These are phyloP conservation scores for Agriopis marginaria DNA, from an alignment of 2,888 invertebrate species.

Conservation along the genomic window DNA sequence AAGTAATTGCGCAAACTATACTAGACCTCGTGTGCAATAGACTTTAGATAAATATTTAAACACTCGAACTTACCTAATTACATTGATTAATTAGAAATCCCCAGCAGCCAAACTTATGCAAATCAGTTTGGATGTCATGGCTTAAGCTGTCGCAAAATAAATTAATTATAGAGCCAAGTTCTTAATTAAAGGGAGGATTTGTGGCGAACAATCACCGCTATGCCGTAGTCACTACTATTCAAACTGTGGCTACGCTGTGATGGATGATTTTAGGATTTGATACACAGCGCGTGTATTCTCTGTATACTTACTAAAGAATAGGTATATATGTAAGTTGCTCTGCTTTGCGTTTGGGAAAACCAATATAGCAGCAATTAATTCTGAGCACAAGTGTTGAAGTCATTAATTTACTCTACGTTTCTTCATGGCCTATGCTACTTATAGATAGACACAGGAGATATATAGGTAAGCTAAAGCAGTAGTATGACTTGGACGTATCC, in stretches of 20 bases:
- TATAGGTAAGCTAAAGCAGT: too few relatives aligned
- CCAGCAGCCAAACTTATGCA: constrained; percentile 23
- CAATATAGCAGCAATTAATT: constrained; percentile 15
- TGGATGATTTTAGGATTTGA: constrained; percentile 46
- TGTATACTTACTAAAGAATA: background rate
- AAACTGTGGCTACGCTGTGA: constrained; percentile 38
- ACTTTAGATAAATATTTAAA: background rate
- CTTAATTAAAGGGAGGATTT: constrained; percentile 54
- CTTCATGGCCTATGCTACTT: background rate
- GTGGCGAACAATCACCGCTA: constrained; percentile 35
- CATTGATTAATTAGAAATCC: constrained; percentile 3
- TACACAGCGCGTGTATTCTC: constrained; percentile 12
- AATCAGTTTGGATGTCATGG: constrained; percentile 38
- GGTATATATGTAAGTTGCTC: background rate
- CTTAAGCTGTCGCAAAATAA: constrained; percentile 51
- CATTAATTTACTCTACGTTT: background rate
- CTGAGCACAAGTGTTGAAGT: constrained; percentile 7
- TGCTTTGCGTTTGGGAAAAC: constrained; percentile 4
- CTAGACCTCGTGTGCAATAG: background rate
- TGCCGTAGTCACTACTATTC: constrained; percentile 3
- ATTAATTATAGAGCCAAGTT: constrained; percentile 49
- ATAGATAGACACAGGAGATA: too few relatives aligned
- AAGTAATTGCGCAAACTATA: too few relatives aligned
- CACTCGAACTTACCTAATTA: background rate
- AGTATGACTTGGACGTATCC: too few relatives aligned